Base-by-base conservation (phyloP, 2,888 invertebrate species). In the Mechanitis mazaeus region DNA sequence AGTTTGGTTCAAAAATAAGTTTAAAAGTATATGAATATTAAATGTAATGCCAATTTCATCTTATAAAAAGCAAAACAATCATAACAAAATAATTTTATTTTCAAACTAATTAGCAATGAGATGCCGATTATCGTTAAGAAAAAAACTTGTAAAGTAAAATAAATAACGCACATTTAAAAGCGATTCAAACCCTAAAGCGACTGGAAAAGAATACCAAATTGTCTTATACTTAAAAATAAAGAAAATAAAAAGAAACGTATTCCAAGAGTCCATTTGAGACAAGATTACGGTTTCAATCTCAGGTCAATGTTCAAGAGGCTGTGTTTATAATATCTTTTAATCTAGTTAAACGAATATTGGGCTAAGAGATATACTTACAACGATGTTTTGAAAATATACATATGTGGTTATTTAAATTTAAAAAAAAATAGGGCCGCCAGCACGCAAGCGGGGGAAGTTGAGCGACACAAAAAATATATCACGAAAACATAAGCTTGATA, bases 261-360 rank as follows among this genome's bases (percentile, higher is more conserved):
- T 57, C 55, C 57, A 57, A 55, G 60, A 56, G 47, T 54, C 61
- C 58, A 64, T 64, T 61, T 58, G 56, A 56, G 54, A 61, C 47
- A 56, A 45, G 60, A 61, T 65, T 59, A 61, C 59, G 60, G 59
- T 63, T 65, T 63, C 61, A 65, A 65, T 65, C 60, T 63, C 63
- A 61, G 65, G 56, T 63, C 64, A 61, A 61, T 63, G 60, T 59
- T 61, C 59, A 56, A 59, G 56, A 60, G 59, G 31, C 53, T 50
- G 47, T 59, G 65, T 63, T 65, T 65, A 65, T 63, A 63, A 65
- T 50, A 50, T 63, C 56, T 65, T 63, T 65, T 65, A 65, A 65
- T 64, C 64, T 64, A 58, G 50, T 47, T 55, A 28, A 33, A 47
- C 33, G 28, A 47, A 54, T 45, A 35, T 47, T 4, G 54, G 56